These are phyloP conservation scores for Tokudaia tokunoshimensis DNA, from an alignment of 2,797 vertebrate genomes.

Conservation along the genomic window DNA sequence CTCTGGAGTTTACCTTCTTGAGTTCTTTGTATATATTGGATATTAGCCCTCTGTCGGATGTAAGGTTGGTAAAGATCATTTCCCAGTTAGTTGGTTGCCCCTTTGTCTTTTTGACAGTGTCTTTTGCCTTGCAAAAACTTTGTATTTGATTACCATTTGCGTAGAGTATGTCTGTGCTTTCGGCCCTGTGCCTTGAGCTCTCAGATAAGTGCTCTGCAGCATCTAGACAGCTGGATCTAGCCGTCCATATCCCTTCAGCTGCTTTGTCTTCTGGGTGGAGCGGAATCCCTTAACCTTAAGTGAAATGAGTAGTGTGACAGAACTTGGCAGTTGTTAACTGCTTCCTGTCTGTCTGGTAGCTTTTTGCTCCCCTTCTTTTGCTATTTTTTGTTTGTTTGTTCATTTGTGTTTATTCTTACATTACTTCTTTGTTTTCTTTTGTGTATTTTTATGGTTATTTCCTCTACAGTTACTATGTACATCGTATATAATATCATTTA, in stretches of 20 bases:
- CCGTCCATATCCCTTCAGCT: not conserved
- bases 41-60: too few species aligned
- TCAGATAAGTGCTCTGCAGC: not conserved
- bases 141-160: not conserved
- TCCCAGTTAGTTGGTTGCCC: too few species aligned
- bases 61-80: too few species aligned
- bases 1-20: too few species aligned
- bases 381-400: not conserved
- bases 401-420: not conserved
- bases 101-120: too few species aligned
- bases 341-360: not conserved
- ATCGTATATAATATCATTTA: not conserved
- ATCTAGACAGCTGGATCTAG: not conserved
- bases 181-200: not conserved
- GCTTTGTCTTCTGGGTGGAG: not conserved
- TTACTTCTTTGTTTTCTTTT: slow-evolving; percentile 17
- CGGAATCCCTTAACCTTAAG: slow-evolving; percentile 12
- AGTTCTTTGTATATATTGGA: too few species aligned
- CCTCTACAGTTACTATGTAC: not conserved
- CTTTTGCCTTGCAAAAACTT: too few species aligned
- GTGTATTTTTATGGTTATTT: not conserved
- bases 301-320: not conserved
- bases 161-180: not conserved
- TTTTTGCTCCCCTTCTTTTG: not conserved
- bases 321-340: not conserved